A percentile compares a stretch with the other conserved stretches of the same genome.
phyloP scores from a whole-genome alignment of 2,888 invertebrate genomes.

The Leucozona laternaria region DNA sequence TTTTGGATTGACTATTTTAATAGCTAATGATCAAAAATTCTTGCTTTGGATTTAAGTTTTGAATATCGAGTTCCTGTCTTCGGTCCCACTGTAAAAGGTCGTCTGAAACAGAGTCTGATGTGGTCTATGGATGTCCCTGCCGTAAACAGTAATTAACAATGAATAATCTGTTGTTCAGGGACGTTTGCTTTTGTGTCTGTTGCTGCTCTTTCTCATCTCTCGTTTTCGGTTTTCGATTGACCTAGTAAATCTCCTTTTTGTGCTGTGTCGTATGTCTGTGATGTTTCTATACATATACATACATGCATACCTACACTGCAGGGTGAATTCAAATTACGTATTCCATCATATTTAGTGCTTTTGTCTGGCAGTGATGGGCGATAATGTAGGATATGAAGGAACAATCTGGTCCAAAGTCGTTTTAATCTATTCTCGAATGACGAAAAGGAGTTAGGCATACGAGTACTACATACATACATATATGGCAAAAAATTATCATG shows the following conservation, averaged over 20 bases:
- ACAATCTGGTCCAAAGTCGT: constrained; percentile 10
- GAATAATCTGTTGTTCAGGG: constrained; percentile 69
- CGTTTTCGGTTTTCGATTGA: constrained; percentile 3
- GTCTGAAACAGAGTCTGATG: constrained; percentile 18
- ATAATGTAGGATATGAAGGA: background rate
- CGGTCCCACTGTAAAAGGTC: background rate
- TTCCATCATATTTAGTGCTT: constrained; percentile 54
- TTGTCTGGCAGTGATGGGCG: constrained; percentile 22
- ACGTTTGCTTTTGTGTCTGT: background rate
- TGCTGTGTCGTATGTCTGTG: constrained; percentile 6
- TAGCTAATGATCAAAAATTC: too few relatives aligned
- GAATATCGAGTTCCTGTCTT: background rate
- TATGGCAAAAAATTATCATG: background rate
- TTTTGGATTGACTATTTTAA: too few relatives aligned
- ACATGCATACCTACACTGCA: background rate
- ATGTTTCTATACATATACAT: too few relatives aligned
- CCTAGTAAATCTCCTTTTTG: constrained; percentile 24
- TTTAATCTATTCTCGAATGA: constrained; percentile 14
- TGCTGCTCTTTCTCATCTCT: constrained; percentile 13
- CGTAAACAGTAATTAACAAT: constrained; percentile 71
- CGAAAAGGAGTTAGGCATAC: constrained; percentile 11
- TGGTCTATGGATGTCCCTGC: constrained; percentile 53
- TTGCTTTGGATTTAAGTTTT: too few relatives aligned
- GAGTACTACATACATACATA: too few relatives aligned
- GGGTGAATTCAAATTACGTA: constrained; percentile 54